Evolutionary conservation across 2,888 invertebrate genomes (phyloP).

Genomic region (Melanotus villosus): DNA sequence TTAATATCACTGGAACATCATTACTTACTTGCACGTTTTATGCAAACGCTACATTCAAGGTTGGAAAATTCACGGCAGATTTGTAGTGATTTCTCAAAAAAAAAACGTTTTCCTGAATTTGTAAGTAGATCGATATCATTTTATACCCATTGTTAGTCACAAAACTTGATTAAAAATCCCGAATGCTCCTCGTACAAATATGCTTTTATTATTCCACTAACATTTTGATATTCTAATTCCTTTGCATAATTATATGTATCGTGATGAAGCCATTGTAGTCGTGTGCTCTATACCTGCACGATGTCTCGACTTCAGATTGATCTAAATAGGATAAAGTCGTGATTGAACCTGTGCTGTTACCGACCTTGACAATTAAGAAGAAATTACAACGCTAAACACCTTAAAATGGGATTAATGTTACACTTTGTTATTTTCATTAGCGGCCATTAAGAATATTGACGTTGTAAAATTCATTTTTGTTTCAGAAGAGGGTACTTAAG

Average conservation of each 20-base stretch:
- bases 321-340: constrained; percentile 64
- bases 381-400: constrained; percentile 26
- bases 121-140: too few relatives aligned
- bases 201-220: constrained; percentile 34
- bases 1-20: too few relatives aligned
- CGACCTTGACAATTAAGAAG: constrained; percentile 61
- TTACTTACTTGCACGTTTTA: too few relatives aligned
- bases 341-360: constrained; percentile 60
- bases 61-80: too few relatives aligned
- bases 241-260: constrained; percentile 58
- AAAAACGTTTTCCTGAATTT: too few relatives aligned
- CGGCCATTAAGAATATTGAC: background rate
- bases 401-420: constrained; percentile 5
- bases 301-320: constrained; percentile 61
- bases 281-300: constrained; percentile 60
- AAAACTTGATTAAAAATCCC: background rate
- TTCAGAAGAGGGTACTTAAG: background rate
- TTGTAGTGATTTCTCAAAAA: too few relatives aligned
- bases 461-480: background rate
- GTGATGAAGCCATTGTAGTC: constrained; percentile 61
- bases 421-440: background rate
- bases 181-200: constrained; percentile 4
- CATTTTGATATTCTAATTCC: constrained; percentile 44
- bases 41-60: too few relatives aligned
- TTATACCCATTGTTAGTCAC: too few relatives aligned